Base-by-base conservation (phyloP, 2,113 vertebrate genomes). In the Prolemur simus region DNA sequence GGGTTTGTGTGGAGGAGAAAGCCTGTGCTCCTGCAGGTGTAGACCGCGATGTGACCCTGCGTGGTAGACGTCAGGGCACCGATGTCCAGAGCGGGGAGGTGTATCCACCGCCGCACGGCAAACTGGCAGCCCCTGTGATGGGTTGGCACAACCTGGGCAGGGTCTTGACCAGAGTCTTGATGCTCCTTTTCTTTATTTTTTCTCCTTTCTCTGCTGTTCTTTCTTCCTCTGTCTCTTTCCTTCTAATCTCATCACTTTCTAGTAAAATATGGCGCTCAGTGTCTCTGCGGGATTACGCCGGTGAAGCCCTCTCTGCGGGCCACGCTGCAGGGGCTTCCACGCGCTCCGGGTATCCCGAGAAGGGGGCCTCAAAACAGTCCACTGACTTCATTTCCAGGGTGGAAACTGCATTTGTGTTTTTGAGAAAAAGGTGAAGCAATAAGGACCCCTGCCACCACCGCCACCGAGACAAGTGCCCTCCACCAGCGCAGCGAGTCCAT, bases 361-460 rank as follows among this genome's bases (percentile, higher is more conserved):
- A 60, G 42, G 32, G 83, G 69, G 84, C 47, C 91, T 96, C 95
- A 34, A 34, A 97, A 74, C 47, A 92, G 93, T 14, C 25, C 42
- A 84, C 45, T 3, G 2, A 6, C 94, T 95, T 68, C 56, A 56
- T 69, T 78, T 83, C 29, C 81, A 81, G 86, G n/a, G 68, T 78
- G 90, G 95, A 96, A 97, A 58, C 77, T 83, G 21, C 86, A 87
- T 74, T 93, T 3, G 13, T 91, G 77, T 73, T 92, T 93, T 60
- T 6, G 27, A 94, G 78, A n/a, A 45, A 34, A 63, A 45, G 83
- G 42, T 6, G 56, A n/a, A 52, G 20, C 29, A 1, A 5, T 20
- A 12, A 23, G 45, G 39, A 63, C 84, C 64, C 58, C 10, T 4
- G 4, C 5, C 13, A 8, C 3, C 42, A 1, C 25, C 39, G 0